phyloP scores from a whole-genome alignment of 2,797 vertebrate species.

The Todus mexicanus region DNA sequence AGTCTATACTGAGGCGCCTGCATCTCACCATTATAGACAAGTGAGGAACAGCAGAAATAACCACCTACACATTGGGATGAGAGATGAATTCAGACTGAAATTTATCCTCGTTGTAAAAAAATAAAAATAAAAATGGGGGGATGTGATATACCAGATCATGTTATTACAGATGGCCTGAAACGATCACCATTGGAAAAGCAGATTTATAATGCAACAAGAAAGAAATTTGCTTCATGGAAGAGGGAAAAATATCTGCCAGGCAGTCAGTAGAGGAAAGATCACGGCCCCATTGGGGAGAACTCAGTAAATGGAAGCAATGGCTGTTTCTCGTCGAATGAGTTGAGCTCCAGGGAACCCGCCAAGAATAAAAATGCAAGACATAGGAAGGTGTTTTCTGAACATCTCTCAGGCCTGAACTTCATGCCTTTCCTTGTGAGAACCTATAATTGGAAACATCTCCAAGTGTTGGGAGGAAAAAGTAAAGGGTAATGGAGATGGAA shows the following conservation, averaged over 20 bases:
- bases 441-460: constrained; percentile 37
- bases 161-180: neutral
- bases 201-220: neutral
- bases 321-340: constrained; percentile 26
- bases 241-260: neutral
- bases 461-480: neutral
- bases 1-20: neutral
- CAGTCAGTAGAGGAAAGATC: neutral
- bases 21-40: neutral
- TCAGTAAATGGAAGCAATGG: constrained; percentile 48
- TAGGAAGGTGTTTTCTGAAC: constrained; percentile 21
- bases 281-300: neutral
- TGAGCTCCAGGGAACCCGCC: constrained; percentile 3
- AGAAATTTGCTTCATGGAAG: neutral
- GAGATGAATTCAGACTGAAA: neutral
- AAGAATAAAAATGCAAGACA: neutral
- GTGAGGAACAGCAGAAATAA: neutral
- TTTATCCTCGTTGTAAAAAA: neutral
- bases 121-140: too few species aligned
- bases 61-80: neutral
- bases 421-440: constrained; percentile 18
- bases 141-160: neutral
- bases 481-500: constrained; percentile 23
- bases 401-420: constrained; percentile 16
- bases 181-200: neutral